Evolutionary conservation across 2,888 invertebrate species (phyloP).

Genomic region (Teleiodes luculella): DNA sequence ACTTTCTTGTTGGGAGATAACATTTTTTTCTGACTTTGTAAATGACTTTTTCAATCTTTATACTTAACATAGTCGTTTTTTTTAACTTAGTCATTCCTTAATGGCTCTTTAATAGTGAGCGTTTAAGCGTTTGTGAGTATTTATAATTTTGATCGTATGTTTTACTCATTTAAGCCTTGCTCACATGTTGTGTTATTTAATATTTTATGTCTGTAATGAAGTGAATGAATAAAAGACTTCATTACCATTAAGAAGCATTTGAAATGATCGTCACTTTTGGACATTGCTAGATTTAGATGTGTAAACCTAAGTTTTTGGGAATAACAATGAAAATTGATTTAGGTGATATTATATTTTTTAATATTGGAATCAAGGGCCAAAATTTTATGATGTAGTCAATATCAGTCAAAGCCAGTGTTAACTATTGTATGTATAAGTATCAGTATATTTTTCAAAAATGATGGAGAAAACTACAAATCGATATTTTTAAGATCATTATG

Average conservation of each 20-base stretch:
- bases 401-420: constrained; percentile 56
- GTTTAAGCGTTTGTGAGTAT: constrained; percentile 34
- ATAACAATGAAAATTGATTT: constrained; percentile 33
- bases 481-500: constrained; percentile 27
- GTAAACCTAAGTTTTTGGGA: constrained; percentile 48
- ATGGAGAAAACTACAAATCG: constrained; percentile 17
- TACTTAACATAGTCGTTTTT: constrained; percentile 19
- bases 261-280: constrained; percentile 28
- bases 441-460: constrained; percentile 24
- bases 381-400: constrained; percentile 70
- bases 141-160: constrained; percentile 32
- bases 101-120: constrained; percentile 33
- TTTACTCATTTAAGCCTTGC: constrained; percentile 46
- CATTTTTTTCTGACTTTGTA: not conserved
- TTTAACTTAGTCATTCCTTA: constrained; percentile 49
- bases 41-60: not conserved
- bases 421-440: constrained; percentile 27
- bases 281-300: constrained; percentile 35
- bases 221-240: constrained; percentile 3
- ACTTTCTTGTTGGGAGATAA: not conserved
- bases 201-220: constrained; percentile 27
- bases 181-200: constrained; percentile 67
- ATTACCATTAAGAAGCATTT: not conserved
- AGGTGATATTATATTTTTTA: constrained; percentile 41
- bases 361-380: constrained; percentile 71